Base-by-base conservation (phyloP, 2,888 invertebrate genomes). In the Atrina japonica region DNA sequence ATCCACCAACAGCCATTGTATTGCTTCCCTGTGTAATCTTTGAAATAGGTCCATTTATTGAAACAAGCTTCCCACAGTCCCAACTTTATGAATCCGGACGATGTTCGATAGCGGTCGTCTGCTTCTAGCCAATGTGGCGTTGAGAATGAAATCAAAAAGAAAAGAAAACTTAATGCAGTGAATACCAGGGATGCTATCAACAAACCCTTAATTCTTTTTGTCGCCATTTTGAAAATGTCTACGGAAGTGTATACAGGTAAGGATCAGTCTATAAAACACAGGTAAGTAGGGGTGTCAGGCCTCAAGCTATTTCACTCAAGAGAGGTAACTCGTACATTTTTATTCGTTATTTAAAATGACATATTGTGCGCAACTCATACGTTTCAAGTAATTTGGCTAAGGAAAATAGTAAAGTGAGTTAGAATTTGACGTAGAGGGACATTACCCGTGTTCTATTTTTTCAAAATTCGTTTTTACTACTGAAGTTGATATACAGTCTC, bases 1-100 rank as follows among this genome's bases (percentile, higher is more conserved):
- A 98, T 95, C 97, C 98, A 98, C 96, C 97, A 97, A 88, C 98
- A 98, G 0, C 96, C 96, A 86, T 97, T 96, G 91, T 97, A 98
- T 91, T 95, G 97, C 69, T 97, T 93, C 81, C 95, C 94, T 5
- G 95, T 94, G 84, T 95, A 94, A 87, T 97, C 96, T 76, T 94
- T 92, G 89, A 98, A 97, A 91, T 95, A 94, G 1, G 95, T 94
- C 88, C 97, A 97, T 52, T 95, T 93, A 83, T 94, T 93, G 85
- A 98, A 96, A 89, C 98, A 98, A 2, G 97, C 96, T 91, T 97
- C 95, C 98, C 98, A 98, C 43, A 98, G 92, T 41, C 98, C 98
- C 94, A 98, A 92, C 83, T 95, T 93, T 86, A 97, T 95, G 84
- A 98, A 93, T n/a, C 96, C 71, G 47, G 78, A 83, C 49, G 80